Conservation (phyloP, 1,140 invertebrate genomes). For the Carposina sasakii region DNA sequence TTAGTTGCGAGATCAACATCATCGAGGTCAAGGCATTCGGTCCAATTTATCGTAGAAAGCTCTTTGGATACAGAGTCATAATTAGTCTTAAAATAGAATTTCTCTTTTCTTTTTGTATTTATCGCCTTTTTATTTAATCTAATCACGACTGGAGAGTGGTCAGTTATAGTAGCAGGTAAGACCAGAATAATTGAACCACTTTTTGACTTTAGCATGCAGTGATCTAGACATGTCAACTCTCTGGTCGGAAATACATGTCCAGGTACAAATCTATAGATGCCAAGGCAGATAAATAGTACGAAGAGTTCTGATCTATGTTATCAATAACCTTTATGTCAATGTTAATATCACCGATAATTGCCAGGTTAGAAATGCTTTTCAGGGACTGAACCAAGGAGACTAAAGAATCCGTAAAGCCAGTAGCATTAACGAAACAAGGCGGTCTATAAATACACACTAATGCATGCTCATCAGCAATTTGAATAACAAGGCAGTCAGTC, state of each 20-base stretch:
- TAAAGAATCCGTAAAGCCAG: neutral
- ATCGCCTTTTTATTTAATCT: slow-evolving; percentile 8
- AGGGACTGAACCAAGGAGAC: neutral
- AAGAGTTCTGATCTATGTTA: neutral
- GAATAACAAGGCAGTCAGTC: neutral
- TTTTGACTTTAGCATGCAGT: slow-evolving; percentile 13
- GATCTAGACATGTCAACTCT: slow-evolving; percentile 9
- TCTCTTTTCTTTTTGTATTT: neutral
- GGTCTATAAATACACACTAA: neutral
- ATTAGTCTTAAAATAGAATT: neutral
- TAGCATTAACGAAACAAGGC: neutral
- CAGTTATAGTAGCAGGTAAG: slow-evolving; percentile 1
- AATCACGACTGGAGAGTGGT: slow-evolving; percentile 10
- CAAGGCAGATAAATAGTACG: slow-evolving; percentile 3
- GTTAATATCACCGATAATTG: slow-evolving; percentile 16
- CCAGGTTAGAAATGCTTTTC: slow-evolving; percentile 3
- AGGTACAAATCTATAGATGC: slow-evolving; percentile 9
- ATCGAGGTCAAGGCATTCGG: too few relatives aligned
- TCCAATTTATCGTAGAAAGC: neutral
- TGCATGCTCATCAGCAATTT: neutral
- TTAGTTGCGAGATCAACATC: slow-evolving; percentile 1
- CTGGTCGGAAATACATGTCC: slow-evolving; percentile 4
- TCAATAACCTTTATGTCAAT: slow-evolving; percentile 4
- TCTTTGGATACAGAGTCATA: neutral
- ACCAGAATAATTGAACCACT: neutral